phyloP scores from a whole-genome alignment of 2,113 vertebrate species.

The Eleginops maclovinus region DNA sequence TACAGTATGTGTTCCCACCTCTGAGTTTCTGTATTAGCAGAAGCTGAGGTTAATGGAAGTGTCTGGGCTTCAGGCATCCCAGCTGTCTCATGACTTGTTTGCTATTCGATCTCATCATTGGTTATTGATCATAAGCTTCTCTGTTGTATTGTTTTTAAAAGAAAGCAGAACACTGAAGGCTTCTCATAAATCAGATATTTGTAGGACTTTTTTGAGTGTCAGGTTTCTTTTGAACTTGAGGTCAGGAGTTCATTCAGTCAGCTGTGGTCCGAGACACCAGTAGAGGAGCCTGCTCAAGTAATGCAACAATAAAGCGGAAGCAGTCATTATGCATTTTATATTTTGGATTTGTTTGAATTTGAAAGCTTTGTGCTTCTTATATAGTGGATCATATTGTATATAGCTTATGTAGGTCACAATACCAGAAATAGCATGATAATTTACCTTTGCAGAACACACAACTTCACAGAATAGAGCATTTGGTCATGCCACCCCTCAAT shows the following conservation, averaged over 20 bases:
- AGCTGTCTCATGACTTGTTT: not conserved
- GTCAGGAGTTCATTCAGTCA: slow-evolving; percentile 33
- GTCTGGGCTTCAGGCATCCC: slow-evolving; percentile 4
- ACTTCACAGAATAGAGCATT: too few relatives aligned
- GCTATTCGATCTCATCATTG: slow-evolving; percentile 1
- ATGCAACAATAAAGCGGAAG: not conserved
- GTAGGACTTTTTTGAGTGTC: not conserved
- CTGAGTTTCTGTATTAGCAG: not conserved
- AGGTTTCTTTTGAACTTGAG: slow-evolving; percentile 25
- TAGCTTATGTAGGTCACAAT: too few relatives aligned
- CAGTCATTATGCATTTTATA: not conserved
- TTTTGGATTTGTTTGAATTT: not conserved
- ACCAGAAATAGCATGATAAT: not conserved
- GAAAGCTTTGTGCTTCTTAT: not conserved
- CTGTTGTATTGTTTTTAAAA: slow-evolving; percentile 3
- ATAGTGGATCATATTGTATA: too few relatives aligned
- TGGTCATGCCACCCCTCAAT: too few relatives aligned
- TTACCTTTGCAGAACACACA: too few relatives aligned
- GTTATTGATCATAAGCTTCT: slow-evolving; percentile 3
- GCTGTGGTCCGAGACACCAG: not conserved
- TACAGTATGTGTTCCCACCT: not conserved
- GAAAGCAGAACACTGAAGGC: not conserved
- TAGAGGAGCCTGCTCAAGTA: not conserved
- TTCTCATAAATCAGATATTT: slow-evolving; percentile 8
- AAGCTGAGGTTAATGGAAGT: slow-evolving; percentile 10